Evolutionary conservation across 2,888 invertebrate species (phyloP).

Genomic region (Eupithecia subumbrata): DNA sequence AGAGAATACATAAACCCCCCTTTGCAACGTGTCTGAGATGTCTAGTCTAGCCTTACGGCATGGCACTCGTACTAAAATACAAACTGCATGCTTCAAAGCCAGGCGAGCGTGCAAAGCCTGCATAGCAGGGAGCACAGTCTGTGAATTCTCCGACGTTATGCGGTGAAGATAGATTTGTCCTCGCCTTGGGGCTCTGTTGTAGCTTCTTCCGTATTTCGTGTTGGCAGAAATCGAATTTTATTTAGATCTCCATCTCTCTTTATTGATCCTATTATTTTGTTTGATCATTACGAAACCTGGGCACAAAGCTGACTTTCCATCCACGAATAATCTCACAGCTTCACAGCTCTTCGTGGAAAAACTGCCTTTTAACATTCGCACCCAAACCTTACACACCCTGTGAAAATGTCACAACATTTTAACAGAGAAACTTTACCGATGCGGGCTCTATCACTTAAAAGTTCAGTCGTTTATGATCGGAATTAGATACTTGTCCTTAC

Average conservation of each 20-base stretch:
- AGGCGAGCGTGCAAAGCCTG: conserved; percentile 13
- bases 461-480: conserved; percentile 21
- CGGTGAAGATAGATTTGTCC: not conserved
- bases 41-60: conserved; percentile 2
- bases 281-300: not conserved
- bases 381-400: conserved; percentile 5
- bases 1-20: conserved; percentile 5
- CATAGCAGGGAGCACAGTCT: conserved; percentile 12
- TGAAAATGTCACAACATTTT: conserved; percentile 10
- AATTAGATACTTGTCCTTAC: conserved; percentile 9
- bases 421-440: conserved; percentile 4
- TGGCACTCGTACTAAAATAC: conserved; percentile 4
- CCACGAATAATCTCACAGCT: not conserved
- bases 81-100: conserved; percentile 19
- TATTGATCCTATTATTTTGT: not conserved
- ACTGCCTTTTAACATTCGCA: not conserved
- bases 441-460: conserved; percentile 20
- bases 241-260: not conserved
- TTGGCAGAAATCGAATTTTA: not conserved
- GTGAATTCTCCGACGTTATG: conserved; percentile 6
- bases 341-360: not conserved
- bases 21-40: conserved; percentile 2
- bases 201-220: not conserved
- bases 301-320: not conserved
- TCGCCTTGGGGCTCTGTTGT: not conserved